Conservation (phyloP, 2,113 vertebrate genomes). For the Indicator indicator region DNA sequence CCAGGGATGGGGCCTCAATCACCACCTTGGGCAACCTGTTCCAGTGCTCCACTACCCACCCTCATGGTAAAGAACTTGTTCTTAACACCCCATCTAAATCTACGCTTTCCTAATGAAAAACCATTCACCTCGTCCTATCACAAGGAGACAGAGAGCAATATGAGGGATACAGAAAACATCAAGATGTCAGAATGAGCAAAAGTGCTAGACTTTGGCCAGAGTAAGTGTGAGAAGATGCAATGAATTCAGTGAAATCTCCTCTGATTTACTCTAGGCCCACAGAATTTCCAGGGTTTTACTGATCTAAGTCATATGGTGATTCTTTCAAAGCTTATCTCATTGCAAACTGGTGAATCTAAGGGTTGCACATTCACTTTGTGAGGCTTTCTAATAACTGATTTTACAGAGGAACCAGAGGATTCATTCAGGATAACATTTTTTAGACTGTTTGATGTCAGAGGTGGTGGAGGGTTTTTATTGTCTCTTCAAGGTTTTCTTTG, state of each 20-base stretch:
- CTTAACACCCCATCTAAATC: too few species aligned
- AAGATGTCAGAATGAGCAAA: constrained; percentile 5
- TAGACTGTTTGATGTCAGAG: not conserved
- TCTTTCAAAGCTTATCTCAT: not conserved
- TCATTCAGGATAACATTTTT: not conserved
- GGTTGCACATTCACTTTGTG: not conserved
- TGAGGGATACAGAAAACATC: not conserved
- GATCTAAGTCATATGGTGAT: not conserved
- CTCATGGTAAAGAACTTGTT: too few species aligned
- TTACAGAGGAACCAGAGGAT: constrained; percentile 2
- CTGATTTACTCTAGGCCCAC: not conserved
- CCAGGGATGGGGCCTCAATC: too few species aligned
- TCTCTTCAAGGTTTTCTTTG: constrained; percentile 12
- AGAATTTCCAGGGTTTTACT: not conserved
- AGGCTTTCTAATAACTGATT: constrained; percentile 8
- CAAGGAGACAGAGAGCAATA: not conserved
- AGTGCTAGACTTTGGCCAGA: not conserved
- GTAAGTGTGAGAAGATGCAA: not conserved
- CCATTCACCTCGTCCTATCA: too few species aligned
- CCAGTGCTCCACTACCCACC: too few species aligned
- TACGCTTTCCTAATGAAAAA: too few species aligned
- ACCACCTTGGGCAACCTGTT: too few species aligned
- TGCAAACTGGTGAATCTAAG: not conserved
- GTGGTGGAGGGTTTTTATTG: not conserved
- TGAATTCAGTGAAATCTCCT: not conserved